Base-by-base conservation (phyloP, 1,140 invertebrate genomes). In the Drosophila baimaii region DNA sequence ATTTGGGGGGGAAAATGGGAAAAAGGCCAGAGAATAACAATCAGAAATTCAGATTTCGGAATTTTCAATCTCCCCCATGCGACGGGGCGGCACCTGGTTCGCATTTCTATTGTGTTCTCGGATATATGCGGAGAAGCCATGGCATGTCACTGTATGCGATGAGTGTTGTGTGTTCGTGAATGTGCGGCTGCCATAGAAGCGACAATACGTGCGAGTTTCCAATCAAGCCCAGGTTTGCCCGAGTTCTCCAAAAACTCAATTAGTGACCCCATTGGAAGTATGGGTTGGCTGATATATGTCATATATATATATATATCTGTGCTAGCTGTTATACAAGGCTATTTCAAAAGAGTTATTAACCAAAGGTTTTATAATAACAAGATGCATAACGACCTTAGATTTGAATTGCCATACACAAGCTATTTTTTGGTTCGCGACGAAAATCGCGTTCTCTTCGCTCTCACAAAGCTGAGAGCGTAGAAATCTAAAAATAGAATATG, bases 161-260 rank as follows among this genome's bases (percentile, higher is more conserved):
- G 55, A 65, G 56, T 64, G 44, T 35, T 43, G 59, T 27, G 17
- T 57, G 25, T 62, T 43, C 29, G 57, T 49, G 47, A 52, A 25
- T 31, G 31, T 37, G 39, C 54, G 74, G 66, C 79, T 82, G 77
- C 80, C 66, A 57, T 51, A 59, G 62, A 80, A 88, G 79, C 83
- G 23, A 65, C 51, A 73, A 72, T 68, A 79, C 41, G 75, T 90
- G 81, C 85, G 68, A 37, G 57, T 62, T 72, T 65, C 63, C 49
- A 77, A 73, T 77, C 63, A 54, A 39, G 62, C 54, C 49, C 39
- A 58, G 37, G 35, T 37, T n/a, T n/a, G n/a, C 33, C 4, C 54
- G 29, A 3, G 41, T 25, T 56, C 25, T 54, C 23, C 25, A 15
- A n/a, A 58, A 71, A 72, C 52, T 49, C 52, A 72, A 72, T 72